phyloP scores from a whole-genome alignment of 2,888 invertebrate species.

The Argyresthia albistria region DNA sequence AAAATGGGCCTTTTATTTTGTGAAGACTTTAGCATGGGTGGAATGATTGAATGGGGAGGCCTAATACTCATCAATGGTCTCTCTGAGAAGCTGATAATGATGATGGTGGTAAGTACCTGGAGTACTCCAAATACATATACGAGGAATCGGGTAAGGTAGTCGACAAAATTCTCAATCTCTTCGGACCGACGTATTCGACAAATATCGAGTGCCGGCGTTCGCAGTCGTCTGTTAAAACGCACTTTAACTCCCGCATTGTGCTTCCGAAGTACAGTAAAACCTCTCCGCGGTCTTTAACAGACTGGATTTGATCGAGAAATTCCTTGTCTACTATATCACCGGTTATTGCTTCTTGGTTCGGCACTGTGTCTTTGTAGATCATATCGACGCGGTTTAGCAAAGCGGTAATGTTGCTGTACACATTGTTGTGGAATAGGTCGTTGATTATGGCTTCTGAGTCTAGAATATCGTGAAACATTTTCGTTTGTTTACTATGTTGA shows the following conservation, averaged over 20 bases:
- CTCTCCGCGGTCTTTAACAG: conserved; percentile 1
- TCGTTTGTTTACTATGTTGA: too few species aligned
- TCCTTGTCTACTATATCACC: neutral
- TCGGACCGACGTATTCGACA: conserved; percentile 29
- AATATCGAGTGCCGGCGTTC: conserved; percentile 37
- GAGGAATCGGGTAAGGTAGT: conserved; percentile 34
- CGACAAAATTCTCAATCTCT: conserved; percentile 27
- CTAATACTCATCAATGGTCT: too few species aligned
- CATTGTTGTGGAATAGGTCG: neutral
- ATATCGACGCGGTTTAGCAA: neutral
- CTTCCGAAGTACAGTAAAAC: conserved; percentile 38
- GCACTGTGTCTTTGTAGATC: neutral
- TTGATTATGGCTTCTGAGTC: conserved; percentile 5
- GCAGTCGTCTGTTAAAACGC: conserved; percentile 29
- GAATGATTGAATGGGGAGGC: too few species aligned
- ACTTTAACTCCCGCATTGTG: conserved; percentile 41
- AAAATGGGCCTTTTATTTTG: too few species aligned
- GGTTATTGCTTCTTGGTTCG: neutral
- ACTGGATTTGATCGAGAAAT: neutral
- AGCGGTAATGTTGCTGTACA: neutral
- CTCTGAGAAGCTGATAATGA: too few species aligned
- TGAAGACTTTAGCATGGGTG: too few species aligned
- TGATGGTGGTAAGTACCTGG: too few species aligned
- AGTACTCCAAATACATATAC: conserved; percentile 33
- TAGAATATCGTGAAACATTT: neutral